Conservation (phyloP, 2,113 vertebrate species). For the Rhynchomys soricoides region DNA sequence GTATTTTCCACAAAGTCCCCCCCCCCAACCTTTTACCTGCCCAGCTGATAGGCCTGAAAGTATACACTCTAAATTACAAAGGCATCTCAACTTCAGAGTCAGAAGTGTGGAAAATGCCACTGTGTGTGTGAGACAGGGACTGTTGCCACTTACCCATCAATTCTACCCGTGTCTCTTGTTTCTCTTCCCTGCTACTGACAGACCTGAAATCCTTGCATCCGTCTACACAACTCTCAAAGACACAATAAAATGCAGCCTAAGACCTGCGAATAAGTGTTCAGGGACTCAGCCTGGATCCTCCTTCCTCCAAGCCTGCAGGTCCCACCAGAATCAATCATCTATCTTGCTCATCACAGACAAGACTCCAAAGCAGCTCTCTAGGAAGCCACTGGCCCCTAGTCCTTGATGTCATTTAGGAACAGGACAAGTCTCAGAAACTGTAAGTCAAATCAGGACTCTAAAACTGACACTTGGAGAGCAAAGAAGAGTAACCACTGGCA, state of each 20-base stretch:
- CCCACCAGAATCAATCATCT: neutral
- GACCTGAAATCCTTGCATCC: neutral
- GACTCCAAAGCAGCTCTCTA: neutral
- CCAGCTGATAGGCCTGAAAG: neutral
- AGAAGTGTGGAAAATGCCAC: neutral
- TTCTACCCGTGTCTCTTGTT: neutral
- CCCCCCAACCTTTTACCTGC: neutral
- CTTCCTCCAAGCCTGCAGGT: neutral
- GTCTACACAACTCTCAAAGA: neutral
- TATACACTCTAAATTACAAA: neutral
- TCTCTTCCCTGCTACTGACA: neutral
- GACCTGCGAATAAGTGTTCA: neutral
- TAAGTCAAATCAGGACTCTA: slow-evolving; percentile 16
- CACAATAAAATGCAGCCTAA: neutral
- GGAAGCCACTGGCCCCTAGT: neutral
- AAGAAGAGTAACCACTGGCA: neutral
- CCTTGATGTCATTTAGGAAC: neutral
- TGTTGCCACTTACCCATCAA: neutral
- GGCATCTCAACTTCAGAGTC: neutral
- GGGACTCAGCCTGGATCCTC: neutral
- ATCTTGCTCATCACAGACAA: neutral
- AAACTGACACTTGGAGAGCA: neutral
- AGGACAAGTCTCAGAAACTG: neutral
- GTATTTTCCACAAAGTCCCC: neutral
- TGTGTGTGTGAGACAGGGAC: neutral